Evolutionary conservation across 2,797 vertebrate genomes (phyloP).

Genomic region (Luscinia megarhynchos): DNA sequence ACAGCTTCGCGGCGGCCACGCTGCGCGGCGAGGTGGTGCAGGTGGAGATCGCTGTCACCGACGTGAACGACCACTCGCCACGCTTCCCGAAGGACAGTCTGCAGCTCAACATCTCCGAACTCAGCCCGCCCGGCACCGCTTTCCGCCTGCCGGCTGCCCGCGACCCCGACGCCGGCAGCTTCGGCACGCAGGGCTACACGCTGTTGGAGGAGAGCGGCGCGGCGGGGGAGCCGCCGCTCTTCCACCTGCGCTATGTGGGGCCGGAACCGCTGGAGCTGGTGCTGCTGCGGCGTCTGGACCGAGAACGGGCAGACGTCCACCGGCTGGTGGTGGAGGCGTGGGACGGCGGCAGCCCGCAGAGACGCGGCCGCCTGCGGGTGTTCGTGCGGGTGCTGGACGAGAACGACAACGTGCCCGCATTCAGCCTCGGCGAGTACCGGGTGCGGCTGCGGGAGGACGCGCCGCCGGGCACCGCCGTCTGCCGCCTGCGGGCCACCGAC

Average conservation of each 20-base stretch:
- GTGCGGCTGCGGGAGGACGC: constrained; percentile 84
- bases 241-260: constrained; percentile 25
- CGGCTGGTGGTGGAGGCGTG: constrained; percentile 86
- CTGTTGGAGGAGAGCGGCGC: constrained; percentile 65
- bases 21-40: constrained; percentile 87
- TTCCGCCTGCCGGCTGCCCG: constrained; percentile 86
- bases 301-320: constrained; percentile 82
- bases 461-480: constrained; percentile 75
- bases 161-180: constrained; percentile 85
- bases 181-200: constrained; percentile 87
- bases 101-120: constrained; percentile 85
- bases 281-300: constrained; percentile 81
- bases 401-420: constrained; percentile 91
- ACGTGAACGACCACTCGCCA: constrained; percentile 91
- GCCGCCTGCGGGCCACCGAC: constrained; percentile 86
- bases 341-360: constrained; percentile 87
- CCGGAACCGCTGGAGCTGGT: constrained; percentile 83
- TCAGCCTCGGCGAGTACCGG: constrained; percentile 85
- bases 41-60: constrained; percentile 85
- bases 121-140: constrained; percentile 82
- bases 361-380: constrained; percentile 80
- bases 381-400: constrained; percentile 86
- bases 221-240: constrained; percentile 22
- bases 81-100: constrained; percentile 79
- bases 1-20: constrained; percentile 91